Evolutionary conservation across 1,140 invertebrate species (phyloP).

Genomic region (Saxidomus purpurata): DNA sequence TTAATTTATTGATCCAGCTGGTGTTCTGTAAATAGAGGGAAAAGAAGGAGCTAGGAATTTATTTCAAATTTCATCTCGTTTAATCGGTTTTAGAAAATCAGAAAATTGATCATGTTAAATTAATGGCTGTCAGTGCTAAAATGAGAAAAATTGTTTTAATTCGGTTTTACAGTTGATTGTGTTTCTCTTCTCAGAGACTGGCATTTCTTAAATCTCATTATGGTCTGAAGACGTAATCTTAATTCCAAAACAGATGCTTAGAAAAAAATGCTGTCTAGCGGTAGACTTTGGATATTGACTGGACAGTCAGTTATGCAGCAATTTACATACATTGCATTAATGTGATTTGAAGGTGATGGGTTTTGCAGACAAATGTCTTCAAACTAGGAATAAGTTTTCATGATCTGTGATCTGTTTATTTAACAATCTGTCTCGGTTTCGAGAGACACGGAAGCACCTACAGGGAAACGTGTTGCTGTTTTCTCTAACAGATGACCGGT

Average conservation of each 20-base stretch:
- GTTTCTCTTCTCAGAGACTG: too few relatives aligned
- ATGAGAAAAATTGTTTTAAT: neutral
- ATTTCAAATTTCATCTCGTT: too few relatives aligned
- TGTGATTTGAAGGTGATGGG: neutral
- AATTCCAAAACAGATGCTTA: too few relatives aligned
- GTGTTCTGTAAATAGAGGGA: too few relatives aligned
- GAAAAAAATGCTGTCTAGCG: too few relatives aligned
- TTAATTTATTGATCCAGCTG: too few relatives aligned
- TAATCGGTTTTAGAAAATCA: neutral
- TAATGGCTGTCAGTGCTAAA: neutral
- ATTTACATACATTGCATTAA: slow-evolving; percentile 1
- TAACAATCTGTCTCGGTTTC: neutral
- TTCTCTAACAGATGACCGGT: too few relatives aligned
- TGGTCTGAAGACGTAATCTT: too few relatives aligned
- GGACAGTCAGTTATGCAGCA: neutral
- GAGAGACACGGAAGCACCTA: too few relatives aligned
- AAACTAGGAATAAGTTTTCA: neutral
- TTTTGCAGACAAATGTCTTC: neutral
- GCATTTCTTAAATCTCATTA: too few relatives aligned
- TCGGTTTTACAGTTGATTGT: neutral
- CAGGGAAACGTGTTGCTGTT: too few relatives aligned
- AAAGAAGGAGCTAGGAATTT: too few relatives aligned
- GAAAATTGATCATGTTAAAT: neutral
- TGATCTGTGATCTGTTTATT: neutral
- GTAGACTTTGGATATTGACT: neutral